Evolutionary conservation across 2,888 invertebrate species (phyloP).

Genomic region (Mactromeris polynyma): DNA sequence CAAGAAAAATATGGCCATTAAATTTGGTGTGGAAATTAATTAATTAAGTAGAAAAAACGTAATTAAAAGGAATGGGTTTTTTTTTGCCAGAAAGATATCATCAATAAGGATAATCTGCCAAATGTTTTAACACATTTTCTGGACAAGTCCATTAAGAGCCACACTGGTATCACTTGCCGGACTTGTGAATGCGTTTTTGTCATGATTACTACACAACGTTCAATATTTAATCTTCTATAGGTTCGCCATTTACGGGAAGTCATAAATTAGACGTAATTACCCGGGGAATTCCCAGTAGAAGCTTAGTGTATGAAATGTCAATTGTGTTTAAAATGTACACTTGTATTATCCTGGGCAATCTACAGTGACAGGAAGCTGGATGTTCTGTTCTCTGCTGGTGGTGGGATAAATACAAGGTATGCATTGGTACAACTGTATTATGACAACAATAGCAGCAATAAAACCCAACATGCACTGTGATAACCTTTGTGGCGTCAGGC

Average conservation of each 20-base stretch:
- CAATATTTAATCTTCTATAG: conserved; percentile 26
- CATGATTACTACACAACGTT: conserved; percentile 10
- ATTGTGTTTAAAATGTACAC: conserved; percentile 22
- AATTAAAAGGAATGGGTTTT: background rate
- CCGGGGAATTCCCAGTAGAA: conserved; percentile 27
- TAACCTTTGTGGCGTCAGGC: too few relatives aligned
- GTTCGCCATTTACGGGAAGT: conserved; percentile 28
- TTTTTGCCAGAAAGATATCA: background rate
- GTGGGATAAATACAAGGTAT: background rate
- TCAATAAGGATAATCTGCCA: background rate
- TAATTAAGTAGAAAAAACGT: background rate
- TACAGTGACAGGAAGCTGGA: background rate
- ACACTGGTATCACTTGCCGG: background rate
- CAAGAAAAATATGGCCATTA: background rate
- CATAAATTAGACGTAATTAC: conserved; percentile 42
- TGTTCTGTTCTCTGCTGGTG: too few relatives aligned
- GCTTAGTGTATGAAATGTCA: conserved; percentile 36
- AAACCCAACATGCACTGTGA: too few relatives aligned
- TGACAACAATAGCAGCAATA: too few relatives aligned
- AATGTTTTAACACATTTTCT: background rate
- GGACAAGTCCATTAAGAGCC: background rate
- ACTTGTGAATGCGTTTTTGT: conserved; percentile 23
- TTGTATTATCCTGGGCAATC: background rate
- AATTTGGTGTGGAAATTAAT: background rate
- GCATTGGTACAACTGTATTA: too few relatives aligned